Evolutionary conservation across 2,888 invertebrate species (phyloP).

Genomic region (Lycaena phlaeas): DNA sequence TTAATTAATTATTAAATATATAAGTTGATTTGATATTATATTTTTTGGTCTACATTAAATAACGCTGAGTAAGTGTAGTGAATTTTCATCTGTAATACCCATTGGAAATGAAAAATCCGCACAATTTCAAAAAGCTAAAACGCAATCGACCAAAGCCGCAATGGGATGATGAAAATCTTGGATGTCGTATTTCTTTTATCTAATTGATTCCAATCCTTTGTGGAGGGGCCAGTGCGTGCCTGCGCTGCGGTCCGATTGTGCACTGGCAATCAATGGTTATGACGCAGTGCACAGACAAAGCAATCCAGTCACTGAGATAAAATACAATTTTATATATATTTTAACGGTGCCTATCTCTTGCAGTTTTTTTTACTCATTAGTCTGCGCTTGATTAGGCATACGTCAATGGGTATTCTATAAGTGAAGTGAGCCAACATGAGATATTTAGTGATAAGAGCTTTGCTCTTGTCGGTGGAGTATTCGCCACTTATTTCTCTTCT

Average conservation of each 20-base stretch:
- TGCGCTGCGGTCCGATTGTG: conserved; percentile 43
- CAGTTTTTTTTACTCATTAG: too few species aligned
- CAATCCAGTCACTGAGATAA: conserved; percentile 12
- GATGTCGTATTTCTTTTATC: conserved; percentile 49
- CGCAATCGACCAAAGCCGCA: conserved; percentile 15
- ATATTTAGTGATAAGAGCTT: too few species aligned
- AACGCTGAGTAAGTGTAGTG: too few species aligned
- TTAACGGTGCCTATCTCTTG: not conserved
- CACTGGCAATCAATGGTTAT: conserved; percentile 59
- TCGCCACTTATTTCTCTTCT: too few species aligned
- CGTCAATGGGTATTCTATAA: too few species aligned
- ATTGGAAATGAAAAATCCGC: conserved; percentile 3
- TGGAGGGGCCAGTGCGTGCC: conserved; percentile 43
- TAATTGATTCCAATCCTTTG: conserved; percentile 58
- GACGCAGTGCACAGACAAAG: conserved; percentile 25
- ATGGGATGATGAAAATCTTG: conserved; percentile 50
- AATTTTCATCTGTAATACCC: not conserved
- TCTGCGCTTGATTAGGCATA: too few species aligned
- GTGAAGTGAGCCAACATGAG: too few species aligned
- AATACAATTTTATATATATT: conserved; percentile 7
- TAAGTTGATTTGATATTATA: too few species aligned
- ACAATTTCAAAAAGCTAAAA: conserved; percentile 8
- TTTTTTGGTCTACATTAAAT: too few species aligned
- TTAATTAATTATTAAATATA: too few species aligned
- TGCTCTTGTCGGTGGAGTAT: too few species aligned